These are phyloP conservation scores for Catostylus mosaicus DNA, from an alignment of 30 jellyfish, hydroid and myxozoan genomes.

Conservation along the genomic window DNA sequence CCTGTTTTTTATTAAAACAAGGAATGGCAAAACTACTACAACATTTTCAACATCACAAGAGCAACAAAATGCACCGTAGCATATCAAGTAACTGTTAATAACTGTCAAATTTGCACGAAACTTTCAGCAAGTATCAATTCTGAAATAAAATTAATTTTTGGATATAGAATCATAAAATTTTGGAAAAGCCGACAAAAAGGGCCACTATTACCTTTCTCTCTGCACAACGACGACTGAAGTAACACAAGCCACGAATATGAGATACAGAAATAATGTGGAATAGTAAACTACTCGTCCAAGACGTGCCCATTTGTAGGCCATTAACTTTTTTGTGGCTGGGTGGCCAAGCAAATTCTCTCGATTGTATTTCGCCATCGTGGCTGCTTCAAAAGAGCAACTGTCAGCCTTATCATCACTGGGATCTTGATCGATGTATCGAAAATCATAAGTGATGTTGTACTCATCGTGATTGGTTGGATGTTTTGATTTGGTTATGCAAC, in stretches of 20 bases:
- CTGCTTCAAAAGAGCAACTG: constrained; percentile 60
- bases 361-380: constrained; percentile 68
- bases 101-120: no score
- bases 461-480: constrained; percentile 53
- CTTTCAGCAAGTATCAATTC: no score
- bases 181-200: no score
- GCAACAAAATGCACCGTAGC: no score
- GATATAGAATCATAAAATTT: no score
- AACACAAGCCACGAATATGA: constrained; percentile 71
- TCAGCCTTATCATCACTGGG: constrained; percentile 20
- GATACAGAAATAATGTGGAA: constrained; percentile 51
- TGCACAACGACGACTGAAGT: constrained; percentile 80
- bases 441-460: constrained; percentile 66
- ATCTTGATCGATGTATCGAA: constrained; percentile 68
- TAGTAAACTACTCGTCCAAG: constrained; percentile 78
- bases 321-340: constrained; percentile 68
- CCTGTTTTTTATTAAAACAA: no score
- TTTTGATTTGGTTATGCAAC: constrained; percentile 70
- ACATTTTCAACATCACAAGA: no score
- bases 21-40: no score
- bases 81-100: no score
- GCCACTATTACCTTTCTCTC: constrained; percentile 68
- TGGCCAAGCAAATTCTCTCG: constrained; percentile 83
- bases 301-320: constrained; percentile 75
- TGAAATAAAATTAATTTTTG: no score